phyloP scores from a whole-genome alignment of 2,888 invertebrate species.

The Yponomeuta cagnagella region DNA sequence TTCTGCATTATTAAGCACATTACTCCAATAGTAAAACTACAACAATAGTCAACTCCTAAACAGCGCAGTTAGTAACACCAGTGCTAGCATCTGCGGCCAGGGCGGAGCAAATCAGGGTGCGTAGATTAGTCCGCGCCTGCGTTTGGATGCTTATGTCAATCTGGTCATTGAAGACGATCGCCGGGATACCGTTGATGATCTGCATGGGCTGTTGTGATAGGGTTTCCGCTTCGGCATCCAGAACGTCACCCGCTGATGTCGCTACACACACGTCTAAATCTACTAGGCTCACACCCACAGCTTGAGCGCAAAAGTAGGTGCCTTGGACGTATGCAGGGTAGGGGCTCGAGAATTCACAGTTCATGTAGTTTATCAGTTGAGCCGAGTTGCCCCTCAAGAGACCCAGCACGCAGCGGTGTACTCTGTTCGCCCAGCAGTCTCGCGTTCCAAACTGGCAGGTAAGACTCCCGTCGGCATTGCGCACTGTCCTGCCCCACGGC shows the following conservation, averaged over 20 bases:
- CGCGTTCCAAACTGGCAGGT: slow-evolving; percentile 43
- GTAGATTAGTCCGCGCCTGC: slow-evolving; percentile 32
- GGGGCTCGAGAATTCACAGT: slow-evolving; percentile 50
- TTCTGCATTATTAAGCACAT: no score
- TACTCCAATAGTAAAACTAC: no score
- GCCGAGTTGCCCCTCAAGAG: slow-evolving; percentile 41
- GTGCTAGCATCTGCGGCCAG: slow-evolving; percentile 43
- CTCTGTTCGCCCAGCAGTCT: slow-evolving; percentile 62
- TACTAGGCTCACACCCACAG: slow-evolving; percentile 40
- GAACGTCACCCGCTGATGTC: slow-evolving; percentile 33
- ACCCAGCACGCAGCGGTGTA: slow-evolving; percentile 55
- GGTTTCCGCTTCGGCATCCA: slow-evolving; percentile 50
- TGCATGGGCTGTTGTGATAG: slow-evolving; percentile 37
- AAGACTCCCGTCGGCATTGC: slow-evolving; percentile 34
- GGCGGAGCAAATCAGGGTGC: slow-evolving; percentile 47
- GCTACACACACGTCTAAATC: slow-evolving; percentile 48
- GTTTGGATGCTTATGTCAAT: slow-evolving; percentile 30
- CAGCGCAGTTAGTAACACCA: slow-evolving; percentile 38
- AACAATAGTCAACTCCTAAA: slow-evolving; percentile 23
- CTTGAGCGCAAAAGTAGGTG: slow-evolving; percentile 45
- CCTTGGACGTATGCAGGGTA: slow-evolving; percentile 35
- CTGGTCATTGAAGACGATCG: slow-evolving; percentile 46
- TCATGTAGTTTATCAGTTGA: slow-evolving; percentile 52
- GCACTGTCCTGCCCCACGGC: slow-evolving; percentile 57
- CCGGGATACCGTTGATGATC: slow-evolving; percentile 46